Conservation (phyloP, 2,113 vertebrate species). For the Nerophis ophidion region DNA sequence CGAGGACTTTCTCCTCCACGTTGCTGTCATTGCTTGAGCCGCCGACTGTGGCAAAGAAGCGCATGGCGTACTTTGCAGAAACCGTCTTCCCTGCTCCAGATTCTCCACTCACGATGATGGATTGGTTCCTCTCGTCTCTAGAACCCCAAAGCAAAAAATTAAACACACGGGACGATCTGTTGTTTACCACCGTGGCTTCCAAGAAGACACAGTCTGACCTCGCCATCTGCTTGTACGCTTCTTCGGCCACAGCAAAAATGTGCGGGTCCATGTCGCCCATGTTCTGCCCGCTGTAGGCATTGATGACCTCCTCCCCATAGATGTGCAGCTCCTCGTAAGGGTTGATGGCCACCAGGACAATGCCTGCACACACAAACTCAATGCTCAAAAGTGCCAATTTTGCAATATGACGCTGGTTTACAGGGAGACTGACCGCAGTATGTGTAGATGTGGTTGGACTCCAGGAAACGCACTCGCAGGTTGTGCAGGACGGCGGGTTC, state of each 20-base stretch:
- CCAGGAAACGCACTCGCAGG: constrained; percentile 59
- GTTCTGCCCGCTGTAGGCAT: constrained; percentile 90
- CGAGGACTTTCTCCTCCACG: constrained; percentile 90
- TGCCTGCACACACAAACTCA: constrained; percentile 68
- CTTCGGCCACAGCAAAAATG: constrained; percentile 93
- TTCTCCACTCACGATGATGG: constrained; percentile 94
- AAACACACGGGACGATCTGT: neutral
- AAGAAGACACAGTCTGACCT: constrained; percentile 63
- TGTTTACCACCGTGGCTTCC: neutral
- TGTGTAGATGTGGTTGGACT: constrained; percentile 67
- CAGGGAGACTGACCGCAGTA: constrained; percentile 51
- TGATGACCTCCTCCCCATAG: constrained; percentile 96
- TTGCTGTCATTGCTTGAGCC: constrained; percentile 83
- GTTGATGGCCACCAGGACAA: constrained; percentile 96
- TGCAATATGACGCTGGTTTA: neutral
- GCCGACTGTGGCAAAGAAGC: constrained; percentile 86
- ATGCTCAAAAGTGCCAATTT: neutral
- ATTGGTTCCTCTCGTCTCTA: constrained; percentile 96
- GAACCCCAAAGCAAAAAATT: neutral
- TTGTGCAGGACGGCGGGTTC: constrained; percentile 62
- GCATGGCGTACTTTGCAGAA: constrained; percentile 94
- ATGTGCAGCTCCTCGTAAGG: constrained; percentile 91
- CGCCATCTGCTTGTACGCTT: constrained; percentile 95
- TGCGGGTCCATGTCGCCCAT: constrained; percentile 97
- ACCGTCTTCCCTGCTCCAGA: constrained; percentile 94